Evolutionary conservation across 2,113 vertebrate genomes (phyloP).

Genomic region (Myotis davidii): DNA sequence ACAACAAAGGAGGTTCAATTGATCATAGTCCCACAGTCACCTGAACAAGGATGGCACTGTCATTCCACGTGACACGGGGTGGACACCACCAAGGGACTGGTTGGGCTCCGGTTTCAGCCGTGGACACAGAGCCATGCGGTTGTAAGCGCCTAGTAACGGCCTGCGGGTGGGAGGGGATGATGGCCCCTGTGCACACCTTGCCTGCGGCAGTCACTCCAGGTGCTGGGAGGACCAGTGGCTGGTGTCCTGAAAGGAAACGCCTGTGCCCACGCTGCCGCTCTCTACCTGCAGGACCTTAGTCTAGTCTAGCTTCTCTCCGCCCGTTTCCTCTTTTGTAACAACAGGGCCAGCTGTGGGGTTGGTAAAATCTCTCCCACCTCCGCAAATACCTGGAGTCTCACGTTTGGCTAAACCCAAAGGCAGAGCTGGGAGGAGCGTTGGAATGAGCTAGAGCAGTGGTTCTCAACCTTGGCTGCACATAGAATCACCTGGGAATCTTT

Average conservation of each 20-base stretch:
- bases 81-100: neutral
- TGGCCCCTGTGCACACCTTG: neutral
- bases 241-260: neutral
- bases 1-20: neutral
- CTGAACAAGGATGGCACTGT: neutral
- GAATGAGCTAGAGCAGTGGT: neutral
- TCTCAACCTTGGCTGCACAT: too few species aligned
- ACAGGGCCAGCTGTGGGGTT: neutral
- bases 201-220: neutral
- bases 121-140: too few species aligned
- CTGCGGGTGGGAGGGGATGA: neutral
- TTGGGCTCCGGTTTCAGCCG: neutral
- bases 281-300: neutral
- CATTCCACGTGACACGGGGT: neutral
- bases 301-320: neutral
- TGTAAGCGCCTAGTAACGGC: neutral
- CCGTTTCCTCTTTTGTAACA: neutral
- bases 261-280: neutral
- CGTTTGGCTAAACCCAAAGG: neutral
- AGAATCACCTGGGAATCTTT: too few species aligned
- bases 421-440: neutral
- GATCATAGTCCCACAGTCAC: neutral
- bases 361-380: neutral
- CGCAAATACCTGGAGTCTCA: neutral
- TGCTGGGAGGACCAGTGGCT: neutral